A percentile compares a stretch with the other conserved stretches of the same genome.
These are phyloP conservation scores for Ichneumoninae sp. DNA, from an alignment of 2,888 invertebrate genomes.

Conservation along the genomic window DNA sequence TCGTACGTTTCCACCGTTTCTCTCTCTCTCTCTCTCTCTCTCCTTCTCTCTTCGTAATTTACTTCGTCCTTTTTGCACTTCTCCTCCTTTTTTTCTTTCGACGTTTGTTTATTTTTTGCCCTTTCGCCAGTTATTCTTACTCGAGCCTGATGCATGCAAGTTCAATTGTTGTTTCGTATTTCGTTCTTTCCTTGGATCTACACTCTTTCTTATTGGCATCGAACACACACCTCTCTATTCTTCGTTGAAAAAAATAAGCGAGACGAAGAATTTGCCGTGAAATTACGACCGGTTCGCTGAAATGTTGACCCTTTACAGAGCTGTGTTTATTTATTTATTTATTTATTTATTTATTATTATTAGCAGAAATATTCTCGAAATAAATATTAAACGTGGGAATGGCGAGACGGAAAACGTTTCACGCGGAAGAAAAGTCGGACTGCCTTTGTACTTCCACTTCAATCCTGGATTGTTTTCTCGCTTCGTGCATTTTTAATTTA, in stretches of 20 bases:
- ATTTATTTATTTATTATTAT: not conserved
- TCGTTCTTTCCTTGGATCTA: not conserved
- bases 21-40: slow-evolving; percentile 51
- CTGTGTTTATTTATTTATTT: not conserved
- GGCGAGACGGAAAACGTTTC: not conserved
- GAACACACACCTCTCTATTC: slow-evolving; percentile 5
- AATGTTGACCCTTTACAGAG: not conserved
- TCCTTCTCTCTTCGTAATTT: slow-evolving; percentile 46
- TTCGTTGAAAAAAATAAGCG: slow-evolving; percentile 15
- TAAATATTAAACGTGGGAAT: slow-evolving; percentile 10
- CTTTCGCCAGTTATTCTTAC: slow-evolving; percentile 48
- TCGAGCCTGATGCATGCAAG: slow-evolving; percentile 31
- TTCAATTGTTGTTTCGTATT: slow-evolving; percentile 53
- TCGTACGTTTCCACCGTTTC: slow-evolving; percentile 68
- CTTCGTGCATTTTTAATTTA: slow-evolving; percentile 36
- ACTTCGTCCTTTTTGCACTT: slow-evolving; percentile 51
- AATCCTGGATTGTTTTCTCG: slow-evolving; percentile 9
- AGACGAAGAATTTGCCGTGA: not conserved
- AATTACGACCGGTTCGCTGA: slow-evolving; percentile 7
- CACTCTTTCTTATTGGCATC: slow-evolving; percentile 32
- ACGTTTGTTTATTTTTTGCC: not conserved
- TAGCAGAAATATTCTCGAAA: slow-evolving; percentile 3
- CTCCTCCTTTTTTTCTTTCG: slow-evolving; percentile 19
- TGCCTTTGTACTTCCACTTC: slow-evolving; percentile 6
- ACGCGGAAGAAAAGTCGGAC: not conserved